A percentile compares a stretch with the other conserved stretches of the same genome.
Evolutionary conservation across 2,113 vertebrate genomes (phyloP).

Genomic region (Seriola aureovittata): DNA sequence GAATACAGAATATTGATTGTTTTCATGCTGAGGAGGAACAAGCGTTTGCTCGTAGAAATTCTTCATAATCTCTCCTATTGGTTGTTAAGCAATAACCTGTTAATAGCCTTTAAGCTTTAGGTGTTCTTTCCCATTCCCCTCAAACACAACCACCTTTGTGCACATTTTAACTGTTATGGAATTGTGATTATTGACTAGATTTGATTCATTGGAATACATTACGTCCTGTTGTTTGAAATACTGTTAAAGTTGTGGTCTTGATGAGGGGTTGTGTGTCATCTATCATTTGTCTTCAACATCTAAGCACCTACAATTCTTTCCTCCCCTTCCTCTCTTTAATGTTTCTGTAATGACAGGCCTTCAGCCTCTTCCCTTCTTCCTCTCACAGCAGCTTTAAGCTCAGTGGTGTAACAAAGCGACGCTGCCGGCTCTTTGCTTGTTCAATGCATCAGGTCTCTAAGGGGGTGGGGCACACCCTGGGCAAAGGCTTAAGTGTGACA

Average conservation of each 20-base stretch:
- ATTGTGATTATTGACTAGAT: conserved; percentile 32
- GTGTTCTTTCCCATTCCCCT: conserved; percentile 1
- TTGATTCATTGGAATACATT: conserved; percentile 14
- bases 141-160: conserved; percentile 33
- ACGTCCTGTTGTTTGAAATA: conserved; percentile 34
- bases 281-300: conserved; percentile 27
- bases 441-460: conserved; percentile 75
- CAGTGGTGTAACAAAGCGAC: conserved; percentile 33
- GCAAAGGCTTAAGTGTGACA: conserved; percentile 66
- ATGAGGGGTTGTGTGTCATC: conserved; percentile 16
- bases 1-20: conserved; percentile 50
- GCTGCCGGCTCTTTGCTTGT: conserved; percentile 45
- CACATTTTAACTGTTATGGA: conserved; percentile 41
- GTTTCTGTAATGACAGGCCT: conserved; percentile 43
- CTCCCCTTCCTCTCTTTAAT: conserved; percentile 33
- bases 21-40: conserved; percentile 47
- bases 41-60: conserved; percentile 13
- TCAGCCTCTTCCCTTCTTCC: conserved; percentile 45
- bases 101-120: conserved; percentile 7
- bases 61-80: conserved; percentile 1
- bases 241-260: conserved; percentile 31
- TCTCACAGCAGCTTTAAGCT: conserved; percentile 51
- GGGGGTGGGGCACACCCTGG: conserved; percentile 48
- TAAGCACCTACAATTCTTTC: conserved; percentile 3
- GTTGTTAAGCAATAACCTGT: conserved; percentile 3